These are phyloP conservation scores for Phortica variegata DNA, from an alignment of 1,140 invertebrate species.

Conservation along the genomic window DNA sequence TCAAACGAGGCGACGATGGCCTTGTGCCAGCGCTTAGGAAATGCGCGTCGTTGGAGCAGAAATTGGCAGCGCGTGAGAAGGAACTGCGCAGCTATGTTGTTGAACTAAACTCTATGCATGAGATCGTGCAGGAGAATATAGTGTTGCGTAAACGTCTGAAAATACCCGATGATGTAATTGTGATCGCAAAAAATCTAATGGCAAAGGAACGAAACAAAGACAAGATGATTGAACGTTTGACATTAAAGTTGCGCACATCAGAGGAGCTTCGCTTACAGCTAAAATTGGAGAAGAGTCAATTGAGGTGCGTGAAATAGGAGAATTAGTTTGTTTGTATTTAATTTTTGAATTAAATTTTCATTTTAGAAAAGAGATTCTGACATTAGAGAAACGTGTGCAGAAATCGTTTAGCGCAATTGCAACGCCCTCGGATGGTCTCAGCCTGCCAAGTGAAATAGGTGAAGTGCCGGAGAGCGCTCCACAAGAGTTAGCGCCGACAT, in stretches of 20 bases:
- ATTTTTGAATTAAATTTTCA: not conserved
- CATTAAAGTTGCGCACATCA: constrained; percentile 45
- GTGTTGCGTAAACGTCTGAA: constrained; percentile 38
- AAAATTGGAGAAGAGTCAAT: constrained; percentile 50
- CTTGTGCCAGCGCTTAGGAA: constrained; percentile 39
- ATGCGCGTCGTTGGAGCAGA: constrained; percentile 41
- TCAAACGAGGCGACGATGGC: constrained; percentile 48
- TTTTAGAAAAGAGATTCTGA: not conserved
- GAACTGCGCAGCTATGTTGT: constrained; percentile 39
- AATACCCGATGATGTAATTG: constrained; percentile 47
- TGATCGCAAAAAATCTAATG: constrained; percentile 37
- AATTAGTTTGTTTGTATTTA: not conserved
- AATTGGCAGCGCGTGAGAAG: constrained; percentile 41
- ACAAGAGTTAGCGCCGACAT: constrained; percentile 16
- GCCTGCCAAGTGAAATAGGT: constrained; percentile 35
- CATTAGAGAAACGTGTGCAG: not conserved
- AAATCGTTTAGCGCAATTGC: not conserved
- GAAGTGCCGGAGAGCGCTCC: constrained; percentile 30
- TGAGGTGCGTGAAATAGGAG: constrained; percentile 22
- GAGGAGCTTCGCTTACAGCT: constrained; percentile 51
- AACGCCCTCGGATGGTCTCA: constrained; percentile 1
- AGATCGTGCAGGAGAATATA: constrained; percentile 44
- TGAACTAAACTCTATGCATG: constrained; percentile 48
- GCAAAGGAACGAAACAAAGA: constrained; percentile 52
- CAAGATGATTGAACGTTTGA: constrained; percentile 50